Base-by-base conservation (phyloP, 2,888 invertebrate species). In the Micropterix aruncella region DNA sequence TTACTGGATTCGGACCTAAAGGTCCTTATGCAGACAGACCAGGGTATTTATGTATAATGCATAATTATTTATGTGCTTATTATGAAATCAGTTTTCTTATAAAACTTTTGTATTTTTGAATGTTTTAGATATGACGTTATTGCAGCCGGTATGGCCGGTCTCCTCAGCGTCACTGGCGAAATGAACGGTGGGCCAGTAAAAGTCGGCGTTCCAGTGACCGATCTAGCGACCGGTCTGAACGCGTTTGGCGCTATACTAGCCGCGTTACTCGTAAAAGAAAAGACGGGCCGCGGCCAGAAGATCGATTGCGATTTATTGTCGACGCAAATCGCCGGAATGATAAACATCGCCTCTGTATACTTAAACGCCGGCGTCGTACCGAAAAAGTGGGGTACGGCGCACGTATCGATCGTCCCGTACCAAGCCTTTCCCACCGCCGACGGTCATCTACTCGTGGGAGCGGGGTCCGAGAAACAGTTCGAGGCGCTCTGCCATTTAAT, bases 241-340 rank as follows among this genome's bases (percentile, higher is more conserved):
- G 92, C 94, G 1, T 91, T 93, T 59, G 93, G 94, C 14, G 92
- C 96, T 1, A 93, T 96, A 48, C 72, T 95, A 70, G 89, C 95
- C 0, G 95, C 95, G 0, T 63, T 97, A 3, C 63, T 89, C 47
- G 79, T 91, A 55, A 70, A 91, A 43, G 62, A 74, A 5, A 77
- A 75, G 53, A 91, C 90, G 0, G 86, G 88, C 0, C 62, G 62
- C 49, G 97, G 97, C 0, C 94, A 95, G 58, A 89, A 87, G 69
- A 88, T 97, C 44, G 92, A 95, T 56, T 93, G 92, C 55, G 81
- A 95, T 63, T 73, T 97, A n/a, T 65, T 97, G 0, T 89, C 93
- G 1, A 93, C 95, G 0, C 94, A 95, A 72, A 76, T 95, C 27
- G 79, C 93, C 0, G 79, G 82, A 55, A 73, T 97, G 59, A 87